phyloP scores from a whole-genome alignment of 2,797 vertebrate genomes.

The Sebastes steindachneri region DNA sequence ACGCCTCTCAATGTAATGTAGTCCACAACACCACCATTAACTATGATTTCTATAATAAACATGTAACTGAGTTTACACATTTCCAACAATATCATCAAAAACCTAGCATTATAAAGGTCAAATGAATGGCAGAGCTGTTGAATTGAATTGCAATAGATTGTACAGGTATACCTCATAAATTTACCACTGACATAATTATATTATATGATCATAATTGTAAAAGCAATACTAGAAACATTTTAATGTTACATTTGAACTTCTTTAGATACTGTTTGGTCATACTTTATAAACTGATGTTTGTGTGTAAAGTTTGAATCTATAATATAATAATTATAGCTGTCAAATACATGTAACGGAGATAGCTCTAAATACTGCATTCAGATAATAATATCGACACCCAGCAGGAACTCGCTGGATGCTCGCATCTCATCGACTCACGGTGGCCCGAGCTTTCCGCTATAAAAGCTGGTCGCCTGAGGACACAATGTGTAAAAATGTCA shows the following conservation, averaged over 20 bases:
- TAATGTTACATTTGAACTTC: neutral
- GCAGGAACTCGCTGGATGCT: neutral
- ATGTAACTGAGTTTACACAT: neutral
- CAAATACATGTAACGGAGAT: neutral
- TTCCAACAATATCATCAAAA: neutral
- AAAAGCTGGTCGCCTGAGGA: constrained; percentile 17
- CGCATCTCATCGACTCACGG: neutral
- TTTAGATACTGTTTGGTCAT: neutral
- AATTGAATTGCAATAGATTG: neutral
- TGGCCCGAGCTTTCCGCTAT: constrained; percentile 1
- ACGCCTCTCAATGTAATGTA: neutral
- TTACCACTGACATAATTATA: neutral
- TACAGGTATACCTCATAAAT: neutral
- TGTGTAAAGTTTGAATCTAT: neutral
- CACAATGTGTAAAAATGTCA: neutral
- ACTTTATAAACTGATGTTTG: neutral
- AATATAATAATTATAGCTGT: neutral
- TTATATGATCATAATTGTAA: neutral
- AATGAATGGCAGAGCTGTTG: neutral
- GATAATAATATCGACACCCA: neutral
- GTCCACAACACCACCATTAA: neutral
- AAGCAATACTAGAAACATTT: neutral
- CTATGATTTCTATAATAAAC: neutral
- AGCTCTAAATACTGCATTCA: neutral
- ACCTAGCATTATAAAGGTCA: neutral